phyloP scores from a whole-genome alignment of 2,113 vertebrate genomes.

The Anseranas semipalmata region DNA sequence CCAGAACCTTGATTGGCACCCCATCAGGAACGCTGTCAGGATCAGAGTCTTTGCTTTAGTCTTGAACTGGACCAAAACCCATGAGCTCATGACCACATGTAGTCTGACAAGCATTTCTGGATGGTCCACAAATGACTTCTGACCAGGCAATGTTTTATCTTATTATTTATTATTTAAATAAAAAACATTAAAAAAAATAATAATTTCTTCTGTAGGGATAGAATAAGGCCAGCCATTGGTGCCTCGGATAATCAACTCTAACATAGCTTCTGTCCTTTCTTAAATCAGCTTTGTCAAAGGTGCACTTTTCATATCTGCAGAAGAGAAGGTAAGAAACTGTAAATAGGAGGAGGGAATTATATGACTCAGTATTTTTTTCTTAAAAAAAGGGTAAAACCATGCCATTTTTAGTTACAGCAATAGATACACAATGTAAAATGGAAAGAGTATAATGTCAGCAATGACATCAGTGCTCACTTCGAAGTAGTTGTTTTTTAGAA shows the following conservation, averaged over 20 bases:
- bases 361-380: conserved; percentile 38
- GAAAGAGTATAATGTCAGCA: conserved; percentile 47
- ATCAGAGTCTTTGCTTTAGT: neutral
- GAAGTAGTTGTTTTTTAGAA: neutral
- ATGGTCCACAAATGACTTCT: neutral
- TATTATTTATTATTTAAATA: neutral
- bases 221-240: neutral
- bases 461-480: neutral
- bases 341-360: neutral
- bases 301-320: neutral
- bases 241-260: neutral
- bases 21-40: neutral
- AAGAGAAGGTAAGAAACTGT: conserved; percentile 4
- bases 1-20: neutral
- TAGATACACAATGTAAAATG: neutral
- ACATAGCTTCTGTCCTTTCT: neutral
- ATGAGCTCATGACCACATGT: neutral
- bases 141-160: neutral
- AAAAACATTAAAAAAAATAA: neutral
- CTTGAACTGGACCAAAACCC: neutral
- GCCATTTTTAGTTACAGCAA: neutral
- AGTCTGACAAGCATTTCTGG: neutral
- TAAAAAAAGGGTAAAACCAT: conserved; percentile 6
- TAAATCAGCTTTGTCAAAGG: neutral
- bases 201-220: neutral